Evolutionary conservation across 2,888 invertebrate genomes (phyloP).

Genomic region (Agrochola litura): DNA sequence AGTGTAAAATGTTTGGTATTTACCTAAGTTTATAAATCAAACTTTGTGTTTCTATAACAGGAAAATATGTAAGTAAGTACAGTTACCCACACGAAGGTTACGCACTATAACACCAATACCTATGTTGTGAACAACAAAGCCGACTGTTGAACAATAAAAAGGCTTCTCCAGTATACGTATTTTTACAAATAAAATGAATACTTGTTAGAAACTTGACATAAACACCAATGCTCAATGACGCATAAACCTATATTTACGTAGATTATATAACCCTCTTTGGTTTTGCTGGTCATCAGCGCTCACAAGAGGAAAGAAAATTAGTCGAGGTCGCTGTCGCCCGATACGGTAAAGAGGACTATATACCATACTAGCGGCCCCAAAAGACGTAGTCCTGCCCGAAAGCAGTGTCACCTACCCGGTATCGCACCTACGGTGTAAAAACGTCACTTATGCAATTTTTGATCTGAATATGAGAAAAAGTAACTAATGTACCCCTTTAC

Average conservation of each 20-base stretch:
- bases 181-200: slow-evolving; percentile 25
- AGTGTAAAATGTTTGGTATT: background rate
- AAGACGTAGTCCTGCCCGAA: too few species aligned
- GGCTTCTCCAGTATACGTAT: background rate
- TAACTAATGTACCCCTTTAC: too few species aligned
- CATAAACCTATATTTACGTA: background rate
- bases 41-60: slow-evolving; percentile 5
- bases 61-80: slow-evolving; percentile 33
- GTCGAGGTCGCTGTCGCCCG: background rate
- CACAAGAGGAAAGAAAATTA: background rate
- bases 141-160: slow-evolving; percentile 10
- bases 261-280: slow-evolving; percentile 1
- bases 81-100: background rate
- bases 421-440: too few species aligned
- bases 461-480: too few species aligned
- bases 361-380: too few species aligned
- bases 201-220: background rate
- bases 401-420: too few species aligned
- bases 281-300: background rate
- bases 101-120: background rate
- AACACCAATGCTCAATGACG: background rate
- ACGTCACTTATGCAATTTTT: too few species aligned
- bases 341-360: background rate
- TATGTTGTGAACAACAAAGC: slow-evolving; percentile 26
- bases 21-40: background rate